Conservation (phyloP, 1,140 invertebrate species). For the Gyrodactylus bullatarudis region DNA sequence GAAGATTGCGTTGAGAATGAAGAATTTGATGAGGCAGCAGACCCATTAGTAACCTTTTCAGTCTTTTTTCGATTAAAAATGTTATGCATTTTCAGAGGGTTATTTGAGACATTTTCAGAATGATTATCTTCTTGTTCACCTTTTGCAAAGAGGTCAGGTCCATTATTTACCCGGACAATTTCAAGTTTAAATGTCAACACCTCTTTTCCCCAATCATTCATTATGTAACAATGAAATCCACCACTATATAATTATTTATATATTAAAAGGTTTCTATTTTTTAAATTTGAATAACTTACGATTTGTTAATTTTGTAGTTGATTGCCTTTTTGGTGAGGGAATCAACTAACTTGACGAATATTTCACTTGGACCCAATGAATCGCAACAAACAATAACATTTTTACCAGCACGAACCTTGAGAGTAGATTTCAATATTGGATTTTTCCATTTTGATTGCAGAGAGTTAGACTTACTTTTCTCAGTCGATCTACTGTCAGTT, state of each 20-base stretch:
- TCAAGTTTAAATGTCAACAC: background rate
- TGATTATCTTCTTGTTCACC: background rate
- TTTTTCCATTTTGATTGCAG: background rate
- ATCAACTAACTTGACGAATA: background rate
- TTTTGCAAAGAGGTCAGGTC: no score
- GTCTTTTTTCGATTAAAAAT: background rate
- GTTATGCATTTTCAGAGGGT: background rate
- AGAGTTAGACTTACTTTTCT: background rate
- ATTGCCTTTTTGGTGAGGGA: background rate
- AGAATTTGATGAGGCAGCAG: background rate
- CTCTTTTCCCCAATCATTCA: background rate
- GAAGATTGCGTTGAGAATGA: background rate
- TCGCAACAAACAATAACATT: background rate
- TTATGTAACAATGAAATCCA: background rate
- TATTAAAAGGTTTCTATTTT: background rate
- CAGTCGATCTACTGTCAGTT: background rate
- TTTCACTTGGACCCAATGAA: background rate
- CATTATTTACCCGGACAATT: background rate
- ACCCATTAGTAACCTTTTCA: background rate
- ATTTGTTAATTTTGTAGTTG: background rate
- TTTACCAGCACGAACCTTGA: background rate
- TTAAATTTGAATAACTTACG: background rate
- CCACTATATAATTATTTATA: no score
- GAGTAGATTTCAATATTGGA: background rate
- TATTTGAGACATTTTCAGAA: background rate